phyloP scores from a whole-genome alignment of 2,113 vertebrate species.

The Rana temporaria region DNA sequence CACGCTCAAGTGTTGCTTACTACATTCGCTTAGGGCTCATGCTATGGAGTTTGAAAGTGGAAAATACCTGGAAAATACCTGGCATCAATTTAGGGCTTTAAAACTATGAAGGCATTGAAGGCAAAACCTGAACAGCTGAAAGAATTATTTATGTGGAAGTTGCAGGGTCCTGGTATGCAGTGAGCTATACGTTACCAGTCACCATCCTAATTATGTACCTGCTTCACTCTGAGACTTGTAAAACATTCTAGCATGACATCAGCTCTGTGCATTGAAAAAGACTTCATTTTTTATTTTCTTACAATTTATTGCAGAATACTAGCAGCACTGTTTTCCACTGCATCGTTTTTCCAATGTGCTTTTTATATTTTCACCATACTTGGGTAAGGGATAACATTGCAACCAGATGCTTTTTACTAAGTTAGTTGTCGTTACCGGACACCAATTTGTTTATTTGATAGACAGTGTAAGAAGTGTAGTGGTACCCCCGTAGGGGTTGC shows the following conservation, averaged over 20 bases:
- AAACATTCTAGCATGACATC: constrained; percentile 62
- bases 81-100: constrained; percentile 74
- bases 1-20: not conserved
- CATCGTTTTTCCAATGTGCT: constrained; percentile 23
- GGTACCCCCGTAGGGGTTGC: too few species aligned
- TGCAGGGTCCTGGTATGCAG: constrained; percentile 68
- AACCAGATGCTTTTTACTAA: constrained; percentile 2
- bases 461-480: too few species aligned
- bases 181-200: constrained; percentile 68
- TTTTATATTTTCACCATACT: constrained; percentile 18
- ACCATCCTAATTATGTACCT: constrained; percentile 66
- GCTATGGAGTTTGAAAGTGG: constrained; percentile 70
- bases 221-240: constrained; percentile 68
- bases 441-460: too few species aligned
- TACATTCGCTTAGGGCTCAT: constrained; percentile 61
- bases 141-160: constrained; percentile 80
- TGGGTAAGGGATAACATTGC: constrained; percentile 17
- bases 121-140: constrained; percentile 69
- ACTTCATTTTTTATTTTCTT: constrained; percentile 23
- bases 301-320: constrained; percentile 28
- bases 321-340: constrained; percentile 22
- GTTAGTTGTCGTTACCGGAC: too few species aligned
- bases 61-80: constrained; percentile 74
- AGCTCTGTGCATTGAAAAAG: constrained; percentile 57
- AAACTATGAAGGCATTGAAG: constrained; percentile 77